Base-by-base conservation (phyloP, 2,888 invertebrate genomes). In the Platycheirus albimanus region DNA sequence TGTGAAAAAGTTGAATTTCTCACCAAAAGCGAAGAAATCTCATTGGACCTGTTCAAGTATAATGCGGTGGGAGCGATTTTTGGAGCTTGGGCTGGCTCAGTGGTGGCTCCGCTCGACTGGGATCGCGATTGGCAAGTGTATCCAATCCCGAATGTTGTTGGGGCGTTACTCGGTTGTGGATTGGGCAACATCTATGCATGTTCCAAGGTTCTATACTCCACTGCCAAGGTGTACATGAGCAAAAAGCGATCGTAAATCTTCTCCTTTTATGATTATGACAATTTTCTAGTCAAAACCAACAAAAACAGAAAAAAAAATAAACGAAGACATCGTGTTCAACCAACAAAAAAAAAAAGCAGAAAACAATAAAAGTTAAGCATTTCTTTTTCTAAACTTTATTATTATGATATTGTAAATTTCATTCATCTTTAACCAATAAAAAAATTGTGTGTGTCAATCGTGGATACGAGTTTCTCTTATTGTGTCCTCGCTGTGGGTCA, bases 91-190 rank as follows among this genome's bases (percentile, higher is more conserved):
- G 90, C 90, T 10, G 96, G 96, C 8, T 95, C 96, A 7, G 92
- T 95, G 83, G 94, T 95, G 2, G 94, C 96, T 72, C 97, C 97
- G 1, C 91, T 97, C 38, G 97, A 97, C 88, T 97, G 97, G 97
- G 95, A 96, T 87, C 92, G 94, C 79, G 94, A 95, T 10, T 97
- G 96, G 96, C 96, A 97, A 92, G 76, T 87, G 0, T 95, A 95
- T 93, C 95, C 95, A 0, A 93, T 94, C 87, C 93, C 95, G 2
- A 94, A 94, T 87, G 91, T 93, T 20, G 89, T 93, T 36, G 94
- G 94, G 5, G 93, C 94, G 0, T 87, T 95, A 3, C 80, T 92
- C 51, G 94, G 94, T 10, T 93, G 92, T 86, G 91, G 92, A 33
- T 66, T 92, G 30, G 92, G 92, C 2, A 92, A 93, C 85, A 91